Evolutionary conservation across 2,797 vertebrate species (phyloP).

Genomic region (Silurus aristotelis): DNA sequence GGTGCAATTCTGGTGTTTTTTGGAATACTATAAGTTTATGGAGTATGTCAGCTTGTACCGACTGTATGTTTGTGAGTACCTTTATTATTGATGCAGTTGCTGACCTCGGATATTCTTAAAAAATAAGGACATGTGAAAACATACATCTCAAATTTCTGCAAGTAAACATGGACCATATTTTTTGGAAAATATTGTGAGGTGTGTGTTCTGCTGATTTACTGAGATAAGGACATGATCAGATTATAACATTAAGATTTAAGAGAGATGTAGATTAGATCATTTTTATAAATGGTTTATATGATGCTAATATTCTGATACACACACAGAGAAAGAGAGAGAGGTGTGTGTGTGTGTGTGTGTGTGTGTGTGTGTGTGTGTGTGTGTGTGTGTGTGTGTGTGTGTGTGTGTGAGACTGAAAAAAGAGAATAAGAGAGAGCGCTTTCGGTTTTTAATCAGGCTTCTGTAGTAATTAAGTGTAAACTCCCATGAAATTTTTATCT

Average conservation of each 20-base stretch:
- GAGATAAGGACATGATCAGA: not conserved
- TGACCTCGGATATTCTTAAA: not conserved
- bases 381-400: not conserved
- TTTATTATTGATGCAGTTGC: not conserved
- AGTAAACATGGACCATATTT: too few species aligned
- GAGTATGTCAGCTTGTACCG: not conserved
- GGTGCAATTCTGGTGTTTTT: not conserved
- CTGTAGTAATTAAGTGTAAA: not conserved
- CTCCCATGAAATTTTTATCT: not conserved
- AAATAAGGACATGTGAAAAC: not conserved
- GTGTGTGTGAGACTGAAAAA: not conserved
- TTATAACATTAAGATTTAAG: not conserved
- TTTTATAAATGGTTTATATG: not conserved
- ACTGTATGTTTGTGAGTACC: not conserved
- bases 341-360: not conserved
- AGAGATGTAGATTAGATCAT: not conserved
- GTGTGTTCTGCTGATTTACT: not conserved
- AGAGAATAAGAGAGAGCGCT: not conserved
- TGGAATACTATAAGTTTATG: not conserved
- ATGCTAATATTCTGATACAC: not conserved
- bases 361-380: not conserved
- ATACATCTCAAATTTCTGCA: not conserved
- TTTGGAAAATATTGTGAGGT: too few species aligned
- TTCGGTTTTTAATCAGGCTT: not conserved
- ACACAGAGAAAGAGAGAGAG: too few species aligned